phyloP scores from a whole-genome alignment of 1,140 invertebrate species.

The Calycopis cecrops region DNA sequence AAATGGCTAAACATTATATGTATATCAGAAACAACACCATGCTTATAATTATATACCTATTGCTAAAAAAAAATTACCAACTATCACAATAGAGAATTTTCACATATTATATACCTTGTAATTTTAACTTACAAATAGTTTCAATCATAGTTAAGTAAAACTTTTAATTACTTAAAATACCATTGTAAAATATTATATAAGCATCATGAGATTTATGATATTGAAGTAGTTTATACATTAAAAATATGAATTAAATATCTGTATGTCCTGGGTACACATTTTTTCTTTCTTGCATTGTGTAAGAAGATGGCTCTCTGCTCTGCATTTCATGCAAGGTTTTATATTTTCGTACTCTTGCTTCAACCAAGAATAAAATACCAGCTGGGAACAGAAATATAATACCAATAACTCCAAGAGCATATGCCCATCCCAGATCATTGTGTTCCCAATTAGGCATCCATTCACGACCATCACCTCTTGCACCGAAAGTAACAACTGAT shows the following conservation, averaged over 20 bases:
- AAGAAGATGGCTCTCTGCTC: constrained; percentile 77
- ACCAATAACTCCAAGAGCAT: constrained; percentile 88
- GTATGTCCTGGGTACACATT: constrained; percentile 72
- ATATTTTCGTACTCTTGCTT: constrained; percentile 84
- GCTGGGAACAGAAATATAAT: constrained; percentile 82
- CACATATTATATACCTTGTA: too few relatives aligned
- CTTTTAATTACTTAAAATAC: too few relatives aligned
- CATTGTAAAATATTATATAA: background rate
- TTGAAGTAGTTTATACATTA: too few relatives aligned
- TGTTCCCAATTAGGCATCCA: constrained; percentile 99
- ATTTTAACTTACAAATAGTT: too few relatives aligned
- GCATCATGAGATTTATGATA: too few relatives aligned
- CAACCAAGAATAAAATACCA: constrained; percentile 87
- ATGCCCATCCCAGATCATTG: constrained; percentile 97
- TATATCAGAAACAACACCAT: too few relatives aligned
- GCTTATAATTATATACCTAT: too few relatives aligned
- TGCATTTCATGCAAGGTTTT: constrained; percentile 81
- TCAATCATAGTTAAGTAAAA: too few relatives aligned
- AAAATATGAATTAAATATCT: constrained; percentile 66
- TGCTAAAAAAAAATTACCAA: too few relatives aligned
- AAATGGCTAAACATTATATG: too few relatives aligned
- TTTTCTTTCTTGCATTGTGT: constrained; percentile 76
- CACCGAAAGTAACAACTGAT: constrained; percentile 85
- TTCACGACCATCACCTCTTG: constrained; percentile 90
- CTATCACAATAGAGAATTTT: too few relatives aligned